Conservation (phyloP, 2,888 invertebrate genomes). For the Sthenelais limicola region DNA sequence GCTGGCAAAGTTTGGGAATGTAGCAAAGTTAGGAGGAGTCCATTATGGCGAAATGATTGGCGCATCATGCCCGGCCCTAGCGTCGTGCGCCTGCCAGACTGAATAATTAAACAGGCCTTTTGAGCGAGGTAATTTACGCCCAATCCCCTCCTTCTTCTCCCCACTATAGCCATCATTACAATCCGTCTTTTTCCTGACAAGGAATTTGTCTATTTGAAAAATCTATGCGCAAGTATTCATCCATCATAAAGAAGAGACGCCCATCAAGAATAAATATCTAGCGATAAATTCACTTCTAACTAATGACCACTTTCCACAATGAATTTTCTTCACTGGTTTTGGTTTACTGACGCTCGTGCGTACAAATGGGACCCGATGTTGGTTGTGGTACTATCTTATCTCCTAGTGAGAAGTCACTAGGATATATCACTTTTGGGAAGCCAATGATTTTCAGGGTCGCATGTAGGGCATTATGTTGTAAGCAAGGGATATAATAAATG, state of each 20-base stretch:
- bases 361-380: no score
- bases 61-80: neutral
- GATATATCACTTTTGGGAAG: no score
- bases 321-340: conserved; percentile 9
- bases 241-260: conserved; percentile 30
- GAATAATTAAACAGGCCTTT: conserved; percentile 40
- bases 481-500: no score
- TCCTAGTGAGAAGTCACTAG: no score
- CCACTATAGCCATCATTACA: neutral
- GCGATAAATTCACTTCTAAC: conserved; percentile 22
- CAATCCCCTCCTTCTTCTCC: conserved; percentile 1
- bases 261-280: neutral
- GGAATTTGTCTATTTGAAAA: conserved; percentile 1
- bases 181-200: neutral
- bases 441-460: no score
- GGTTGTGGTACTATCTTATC: no score
- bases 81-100: neutral
- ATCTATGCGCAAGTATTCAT: conserved; percentile 12
- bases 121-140: conserved; percentile 12
- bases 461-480: no score
- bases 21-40: conserved; percentile 26
- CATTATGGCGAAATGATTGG: conserved; percentile 37
- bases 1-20: conserved; percentile 26
- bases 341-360: no score
- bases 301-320: conserved; percentile 34